Conservation (phyloP, 2,113 vertebrate genomes). For the Albula goreensis region DNA sequence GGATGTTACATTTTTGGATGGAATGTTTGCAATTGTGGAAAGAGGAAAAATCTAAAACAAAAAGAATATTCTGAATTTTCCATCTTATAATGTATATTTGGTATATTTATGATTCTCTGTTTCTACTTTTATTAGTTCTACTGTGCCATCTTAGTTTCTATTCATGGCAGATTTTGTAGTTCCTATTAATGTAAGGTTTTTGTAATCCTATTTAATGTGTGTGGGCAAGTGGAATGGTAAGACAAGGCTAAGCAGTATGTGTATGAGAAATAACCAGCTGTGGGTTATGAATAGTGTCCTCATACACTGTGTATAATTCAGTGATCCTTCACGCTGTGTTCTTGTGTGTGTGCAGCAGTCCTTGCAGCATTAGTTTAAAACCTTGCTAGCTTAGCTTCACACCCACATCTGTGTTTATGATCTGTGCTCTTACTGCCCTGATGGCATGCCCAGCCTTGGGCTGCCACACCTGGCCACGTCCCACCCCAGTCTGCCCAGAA, state of each 20-base stretch:
- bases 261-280: background rate
- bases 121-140: background rate
- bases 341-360: background rate
- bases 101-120: too few species aligned
- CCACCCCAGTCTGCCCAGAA: background rate
- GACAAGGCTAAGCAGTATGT: background rate
- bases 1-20: too few species aligned
- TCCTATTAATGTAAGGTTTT: background rate
- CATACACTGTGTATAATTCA: background rate
- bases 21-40: too few species aligned
- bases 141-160: background rate
- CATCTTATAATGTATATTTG: too few species aligned
- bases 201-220: background rate
- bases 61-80: too few species aligned
- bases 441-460: background rate
- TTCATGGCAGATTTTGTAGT: background rate
- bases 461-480: background rate
- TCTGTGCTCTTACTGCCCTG: background rate
- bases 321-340: background rate
- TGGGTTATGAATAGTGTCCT: background rate
- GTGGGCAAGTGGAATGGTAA: background rate
- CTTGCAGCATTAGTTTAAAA: background rate
- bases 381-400: background rate
- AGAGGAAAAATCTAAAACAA: too few species aligned
- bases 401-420: background rate